These are phyloP conservation scores for Gortyna flavago DNA, from an alignment of 2,888 invertebrate genomes.

Conservation along the genomic window DNA sequence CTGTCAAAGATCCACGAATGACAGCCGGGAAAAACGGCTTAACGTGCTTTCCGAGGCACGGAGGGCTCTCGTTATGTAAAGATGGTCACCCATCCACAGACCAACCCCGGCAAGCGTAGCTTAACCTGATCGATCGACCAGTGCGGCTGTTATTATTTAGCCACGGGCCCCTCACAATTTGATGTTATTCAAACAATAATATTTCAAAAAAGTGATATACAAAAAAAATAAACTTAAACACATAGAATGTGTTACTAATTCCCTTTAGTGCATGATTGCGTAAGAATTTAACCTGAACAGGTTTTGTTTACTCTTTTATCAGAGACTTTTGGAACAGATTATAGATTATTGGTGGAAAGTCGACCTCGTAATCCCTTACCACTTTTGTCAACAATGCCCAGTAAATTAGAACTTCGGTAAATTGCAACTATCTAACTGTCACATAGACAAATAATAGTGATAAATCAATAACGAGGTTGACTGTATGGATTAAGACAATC, in stretches of 20 bases:
- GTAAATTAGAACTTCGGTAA: background rate
- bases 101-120: no score
- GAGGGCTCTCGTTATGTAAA: no score
- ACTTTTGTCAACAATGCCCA: background rate
- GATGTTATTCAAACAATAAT: background rate
- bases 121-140: no score
- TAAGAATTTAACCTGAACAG: background rate
- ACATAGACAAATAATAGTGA: background rate
- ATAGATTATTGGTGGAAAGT: background rate
- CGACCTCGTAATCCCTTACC: background rate
- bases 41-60: no score
- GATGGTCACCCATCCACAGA: no score
- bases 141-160: no score
- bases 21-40: no score
- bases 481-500: background rate
- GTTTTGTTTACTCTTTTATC: background rate
- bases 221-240: background rate
- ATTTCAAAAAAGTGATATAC: background rate
- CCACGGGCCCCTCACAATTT: no score
- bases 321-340: background rate
- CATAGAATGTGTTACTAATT: background rate
- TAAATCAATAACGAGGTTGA: background rate
- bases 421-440: no score
- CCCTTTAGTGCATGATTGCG: background rate
- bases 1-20: no score